A percentile compares a stretch with the other conserved stretches of the same genome.
Conservation (phyloP, 2,797 vertebrate genomes). For the Clamator glandarius region DNA sequence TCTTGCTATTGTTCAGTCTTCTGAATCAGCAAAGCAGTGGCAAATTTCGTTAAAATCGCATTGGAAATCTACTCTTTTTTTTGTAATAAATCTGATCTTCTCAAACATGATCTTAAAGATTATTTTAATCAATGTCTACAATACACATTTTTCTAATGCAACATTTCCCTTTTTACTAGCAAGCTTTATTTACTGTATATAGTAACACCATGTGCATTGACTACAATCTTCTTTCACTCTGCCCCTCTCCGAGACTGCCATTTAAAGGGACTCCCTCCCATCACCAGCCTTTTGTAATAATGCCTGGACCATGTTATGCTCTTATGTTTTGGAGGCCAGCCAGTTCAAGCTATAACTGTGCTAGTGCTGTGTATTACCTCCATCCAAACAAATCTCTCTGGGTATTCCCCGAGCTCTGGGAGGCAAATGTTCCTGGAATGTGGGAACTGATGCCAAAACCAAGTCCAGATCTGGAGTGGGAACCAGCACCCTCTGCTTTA, state of each 20-base stretch:
- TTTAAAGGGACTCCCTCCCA: not conserved
- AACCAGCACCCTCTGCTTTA: not conserved
- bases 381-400: not conserved
- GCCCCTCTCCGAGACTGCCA: not conserved
- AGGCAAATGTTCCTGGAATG: not conserved
- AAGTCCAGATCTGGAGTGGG: not conserved
- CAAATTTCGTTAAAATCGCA: not conserved
- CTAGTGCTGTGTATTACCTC: not conserved
- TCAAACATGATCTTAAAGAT: not conserved
- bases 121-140: not conserved
- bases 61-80: fast-evolving
- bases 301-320: not conserved
- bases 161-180: not conserved
- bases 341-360: not conserved
- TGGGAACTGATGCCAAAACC: not conserved
- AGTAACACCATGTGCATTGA: not conserved
- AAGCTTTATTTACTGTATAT: not conserved
- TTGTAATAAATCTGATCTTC: not conserved
- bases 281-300: not conserved
- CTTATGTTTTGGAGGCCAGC: not conserved
- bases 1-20: fast-evolving
- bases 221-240: not conserved
- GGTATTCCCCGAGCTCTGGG: not conserved
- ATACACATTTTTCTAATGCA: not conserved
- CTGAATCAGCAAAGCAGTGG: not conserved